A percentile compares a stretch with the other conserved stretches of the same genome.
These are phyloP conservation scores for Metridium senile DNA, from an alignment of 92 coral and sea anemone genomes.

Conservation along the genomic window DNA sequence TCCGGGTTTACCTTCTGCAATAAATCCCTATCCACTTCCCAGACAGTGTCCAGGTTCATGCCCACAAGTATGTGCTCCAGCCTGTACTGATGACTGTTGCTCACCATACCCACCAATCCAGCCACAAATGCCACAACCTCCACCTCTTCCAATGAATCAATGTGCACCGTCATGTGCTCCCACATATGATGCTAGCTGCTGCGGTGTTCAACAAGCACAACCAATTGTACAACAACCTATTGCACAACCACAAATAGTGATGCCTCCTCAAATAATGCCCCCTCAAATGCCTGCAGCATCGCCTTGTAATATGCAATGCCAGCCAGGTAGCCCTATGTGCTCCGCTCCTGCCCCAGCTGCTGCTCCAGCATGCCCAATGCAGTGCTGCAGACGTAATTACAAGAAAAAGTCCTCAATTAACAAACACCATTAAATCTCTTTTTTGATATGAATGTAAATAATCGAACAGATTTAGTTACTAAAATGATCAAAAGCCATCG, in stretches of 20 bases:
- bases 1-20: constrained; percentile 82
- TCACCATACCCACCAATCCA: constrained; percentile 28
- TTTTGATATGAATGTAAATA: constrained; percentile 1
- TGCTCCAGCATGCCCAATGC: constrained; percentile 74
- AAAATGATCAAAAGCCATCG: no score
- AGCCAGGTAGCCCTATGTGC: constrained; percentile 49
- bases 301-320: constrained; percentile 49
- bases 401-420: constrained; percentile 66
- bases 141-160: constrained; percentile 34
- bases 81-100: constrained; percentile 72
- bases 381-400: constrained; percentile 68
- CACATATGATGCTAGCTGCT: constrained; percentile 60
- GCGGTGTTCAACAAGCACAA: constrained; percentile 46
- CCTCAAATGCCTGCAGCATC: constrained; percentile 40
- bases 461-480: no score
- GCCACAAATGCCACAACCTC: constrained; percentile 40
- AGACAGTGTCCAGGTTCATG: constrained; percentile 71
- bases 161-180: constrained; percentile 82
- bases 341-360: constrained; percentile 33
- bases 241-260: not conserved
- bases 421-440: constrained; percentile 24
- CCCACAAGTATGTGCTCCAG: constrained; percentile 81
- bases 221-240: not conserved
- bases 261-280: constrained; percentile 45
- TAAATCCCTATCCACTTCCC: constrained; percentile 72